These are phyloP conservation scores for Melitaea athalia DNA, from an alignment of 2,888 invertebrate species.

Conservation along the genomic window DNA sequence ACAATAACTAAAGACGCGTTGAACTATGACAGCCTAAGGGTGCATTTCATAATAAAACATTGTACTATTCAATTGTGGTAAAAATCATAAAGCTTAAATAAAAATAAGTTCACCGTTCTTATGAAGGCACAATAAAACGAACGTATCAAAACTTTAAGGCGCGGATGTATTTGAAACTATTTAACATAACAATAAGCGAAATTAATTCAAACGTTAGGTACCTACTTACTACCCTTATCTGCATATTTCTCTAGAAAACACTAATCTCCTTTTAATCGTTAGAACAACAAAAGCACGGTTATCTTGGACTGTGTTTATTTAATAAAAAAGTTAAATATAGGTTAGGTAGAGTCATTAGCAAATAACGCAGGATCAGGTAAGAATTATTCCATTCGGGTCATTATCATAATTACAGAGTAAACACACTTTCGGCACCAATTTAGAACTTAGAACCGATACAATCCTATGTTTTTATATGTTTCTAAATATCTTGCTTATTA, in stretches of 20 bases:
- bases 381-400: slow-evolving; percentile 39
- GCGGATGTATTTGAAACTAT: slow-evolving; percentile 23
- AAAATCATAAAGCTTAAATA: slow-evolving; percentile 28
- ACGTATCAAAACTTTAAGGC: slow-evolving; percentile 41
- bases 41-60: slow-evolving; percentile 7
- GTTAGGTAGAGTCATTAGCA: slow-evolving; percentile 60
- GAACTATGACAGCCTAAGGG: slow-evolving; percentile 21
- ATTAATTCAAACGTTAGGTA: slow-evolving; percentile 55
- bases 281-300: slow-evolving; percentile 56
- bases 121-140: slow-evolving; percentile 41
- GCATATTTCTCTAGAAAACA: slow-evolving; percentile 55
- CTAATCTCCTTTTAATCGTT: slow-evolving; percentile 65
- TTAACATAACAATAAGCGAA: slow-evolving; percentile 59
- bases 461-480: slow-evolving; percentile 42
- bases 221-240: slow-evolving; percentile 53
- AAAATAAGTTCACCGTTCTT: slow-evolving; percentile 42
- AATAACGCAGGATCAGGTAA: slow-evolving; percentile 70
- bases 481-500: slow-evolving; percentile 38
- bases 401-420: slow-evolving; percentile 78
- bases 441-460: slow-evolving; percentile 47
- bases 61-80: slow-evolving; percentile 26
- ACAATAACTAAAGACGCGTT: slow-evolving; percentile 9
- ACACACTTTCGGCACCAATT: slow-evolving; percentile 57
- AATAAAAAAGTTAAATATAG: slow-evolving; percentile 43
- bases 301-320: slow-evolving; percentile 44